phyloP scores from a whole-genome alignment of 2,888 invertebrate species.

The Osmoderma eremita region DNA sequence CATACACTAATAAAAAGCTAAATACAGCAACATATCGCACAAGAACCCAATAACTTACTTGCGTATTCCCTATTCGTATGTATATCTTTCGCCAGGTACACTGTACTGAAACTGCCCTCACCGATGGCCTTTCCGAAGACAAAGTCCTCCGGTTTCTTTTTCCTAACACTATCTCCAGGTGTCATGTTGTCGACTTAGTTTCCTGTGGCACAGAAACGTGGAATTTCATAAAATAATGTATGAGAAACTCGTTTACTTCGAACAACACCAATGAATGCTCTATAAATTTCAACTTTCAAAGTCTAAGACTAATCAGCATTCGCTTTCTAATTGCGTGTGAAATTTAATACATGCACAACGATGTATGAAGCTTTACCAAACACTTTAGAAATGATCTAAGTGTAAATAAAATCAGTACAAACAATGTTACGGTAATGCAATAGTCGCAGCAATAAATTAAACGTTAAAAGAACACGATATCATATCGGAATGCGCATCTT shows the following conservation, averaged over 20 bases:
- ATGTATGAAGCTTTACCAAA: neutral
- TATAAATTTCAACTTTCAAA: constrained; percentile 22
- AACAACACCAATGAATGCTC: neutral
- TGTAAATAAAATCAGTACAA: no score
- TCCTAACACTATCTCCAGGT: constrained; percentile 57
- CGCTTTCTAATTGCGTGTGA: constrained; percentile 7
- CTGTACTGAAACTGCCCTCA: constrained; percentile 97
- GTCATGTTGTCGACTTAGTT: constrained; percentile 44
- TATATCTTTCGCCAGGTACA: constrained; percentile 92
- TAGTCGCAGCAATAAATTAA: neutral
- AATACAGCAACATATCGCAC: neutral
- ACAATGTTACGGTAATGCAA: no score
- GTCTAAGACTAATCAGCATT: neutral
- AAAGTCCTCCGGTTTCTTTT: constrained; percentile 84
- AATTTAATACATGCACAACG: neutral
- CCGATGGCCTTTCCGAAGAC: constrained; percentile 96
- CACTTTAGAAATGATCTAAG: neutral
- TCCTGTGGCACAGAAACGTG: constrained; percentile 3
- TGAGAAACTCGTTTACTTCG: neutral
- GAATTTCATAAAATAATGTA: neutral
- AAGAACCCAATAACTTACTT: constrained; percentile 73
- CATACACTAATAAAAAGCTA: no score
- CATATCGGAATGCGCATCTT: neutral
- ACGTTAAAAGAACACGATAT: neutral
- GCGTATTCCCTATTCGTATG: constrained; percentile 91